Evolutionary conservation across 92 coral and sea anemone genomes (phyloP), one percentile per base, ranked within the genome.

Genomic region (Scolanthus callimorphus): DNA sequence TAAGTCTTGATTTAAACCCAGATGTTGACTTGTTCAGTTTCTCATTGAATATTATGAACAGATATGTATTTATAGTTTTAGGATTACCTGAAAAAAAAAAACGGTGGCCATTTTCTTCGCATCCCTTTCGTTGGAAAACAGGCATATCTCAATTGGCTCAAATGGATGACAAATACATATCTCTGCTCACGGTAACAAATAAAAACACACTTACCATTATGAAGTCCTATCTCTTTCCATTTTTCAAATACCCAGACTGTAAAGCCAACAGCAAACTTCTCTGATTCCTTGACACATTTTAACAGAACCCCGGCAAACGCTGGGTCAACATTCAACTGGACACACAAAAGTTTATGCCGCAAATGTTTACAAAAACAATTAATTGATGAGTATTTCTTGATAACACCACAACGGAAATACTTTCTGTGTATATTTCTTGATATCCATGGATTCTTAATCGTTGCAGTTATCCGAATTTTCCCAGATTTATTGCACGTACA

Each of bases 301-400:
- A 86, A 81, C 11, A 86, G 67, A 49, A 81, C 26, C 17, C 60
- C 78, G 15, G 85, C 95, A 1, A 86, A 73, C 22, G 81, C 37
- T 15, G 95, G 75, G 44, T 81, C 76, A 26, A 73, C 75, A n/a
- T n/a, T n/a, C n/a, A n/a, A n/a, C n/a, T n/a, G n/a, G 15, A 34
- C 43, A 34, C 43, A 15, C 9, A 34, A 6, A 34, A 34, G 9
- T 34, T 34, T 34, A 15, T 34, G 9, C 9, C 15, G 6, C 9
- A 6, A 34, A 34, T 6, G 15, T 34, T 15, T 6, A 34, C 43
- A 15, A 34, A 6, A 6, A 34, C 43, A 34, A 6, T 34, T 6
- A 6, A 6, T 34, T 6, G 43, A 34, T 6, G 15, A 34, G 9
- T 6, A 6, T 15, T 34, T 34, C 43, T 34, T 34, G 9, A 34